Evolutionary conservation across 2,113 vertebrate genomes (phyloP).

Genomic region (Ptilonorhynchus violaceus): DNA sequence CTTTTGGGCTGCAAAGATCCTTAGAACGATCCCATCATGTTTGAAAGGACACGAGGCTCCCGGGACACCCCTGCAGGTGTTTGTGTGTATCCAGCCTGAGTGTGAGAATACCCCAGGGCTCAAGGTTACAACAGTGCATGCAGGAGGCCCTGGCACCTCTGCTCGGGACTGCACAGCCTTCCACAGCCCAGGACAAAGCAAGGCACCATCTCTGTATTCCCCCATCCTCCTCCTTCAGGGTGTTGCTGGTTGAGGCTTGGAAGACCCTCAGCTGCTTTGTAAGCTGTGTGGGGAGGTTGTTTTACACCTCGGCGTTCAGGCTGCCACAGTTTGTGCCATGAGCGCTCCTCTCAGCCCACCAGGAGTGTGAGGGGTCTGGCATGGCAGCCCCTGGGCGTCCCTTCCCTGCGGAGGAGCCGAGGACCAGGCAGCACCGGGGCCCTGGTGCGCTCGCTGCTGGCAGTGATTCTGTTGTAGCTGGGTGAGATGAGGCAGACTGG

Average conservation of each 20-base stretch:
- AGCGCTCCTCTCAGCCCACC: not conserved
- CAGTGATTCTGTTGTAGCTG: not conserved
- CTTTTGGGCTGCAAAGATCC: not conserved
- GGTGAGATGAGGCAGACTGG: conserved; percentile 1
- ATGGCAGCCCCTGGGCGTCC: not conserved
- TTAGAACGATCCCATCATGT: not conserved
- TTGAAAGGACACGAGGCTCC: not conserved
- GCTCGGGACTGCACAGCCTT: not conserved
- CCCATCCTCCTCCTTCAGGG: not conserved
- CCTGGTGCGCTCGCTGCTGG: fast-evolving
- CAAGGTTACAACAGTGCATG: not conserved
- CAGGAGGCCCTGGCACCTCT: not conserved
- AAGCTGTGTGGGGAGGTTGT: not conserved
- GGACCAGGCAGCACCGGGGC: not conserved
- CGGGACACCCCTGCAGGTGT: fast-evolving
- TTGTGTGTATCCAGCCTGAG: not conserved
- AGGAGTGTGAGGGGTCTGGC: not conserved
- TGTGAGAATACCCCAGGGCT: not conserved
- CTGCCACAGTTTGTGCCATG: not conserved
- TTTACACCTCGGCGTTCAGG: not conserved
- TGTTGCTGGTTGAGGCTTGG: not conserved
- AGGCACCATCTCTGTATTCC: not conserved
- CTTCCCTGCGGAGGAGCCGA: not conserved
- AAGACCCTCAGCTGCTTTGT: not conserved
- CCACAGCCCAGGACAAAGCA: not conserved